These are phyloP conservation scores for Polydrusus cervinus DNA, from an alignment of 2,888 invertebrate genomes.

Conservation along the genomic window DNA sequence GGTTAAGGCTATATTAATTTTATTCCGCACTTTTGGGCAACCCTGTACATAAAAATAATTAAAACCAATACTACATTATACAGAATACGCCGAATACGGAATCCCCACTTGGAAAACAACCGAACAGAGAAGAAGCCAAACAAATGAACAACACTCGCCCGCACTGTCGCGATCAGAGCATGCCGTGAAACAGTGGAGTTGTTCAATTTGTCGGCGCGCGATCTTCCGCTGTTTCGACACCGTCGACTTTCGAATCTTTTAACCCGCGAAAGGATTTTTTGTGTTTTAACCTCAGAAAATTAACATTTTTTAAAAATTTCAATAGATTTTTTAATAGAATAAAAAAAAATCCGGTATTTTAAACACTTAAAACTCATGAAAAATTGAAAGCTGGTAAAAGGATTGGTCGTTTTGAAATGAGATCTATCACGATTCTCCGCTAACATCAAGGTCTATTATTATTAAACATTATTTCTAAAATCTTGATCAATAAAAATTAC, in stretches of 20 bases:
- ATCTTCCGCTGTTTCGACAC: background rate
- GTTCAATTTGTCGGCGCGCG: conserved; percentile 21
- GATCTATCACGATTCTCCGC: background rate
- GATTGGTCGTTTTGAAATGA: background rate
- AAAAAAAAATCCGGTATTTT: too few species aligned
- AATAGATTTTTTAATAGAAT: too few species aligned
- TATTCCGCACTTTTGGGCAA: too few species aligned
- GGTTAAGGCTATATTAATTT: too few species aligned
- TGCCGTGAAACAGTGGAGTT: conserved; percentile 27
- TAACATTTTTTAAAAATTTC: too few species aligned
- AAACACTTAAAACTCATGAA: too few species aligned
- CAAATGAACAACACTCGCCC: conserved; percentile 24
- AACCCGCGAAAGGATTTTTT: background rate
- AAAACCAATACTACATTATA: background rate
- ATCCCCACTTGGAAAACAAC: conserved; percentile 23
- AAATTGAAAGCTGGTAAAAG: too few species aligned
- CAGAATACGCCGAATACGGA: background rate
- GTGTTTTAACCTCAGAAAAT: background rate
- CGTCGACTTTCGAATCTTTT: background rate
- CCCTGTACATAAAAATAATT: too few species aligned
- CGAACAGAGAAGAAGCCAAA: conserved; percentile 32
- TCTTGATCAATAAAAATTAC: background rate
- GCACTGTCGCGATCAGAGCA: conserved; percentile 30
- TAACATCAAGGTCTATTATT: background rate
- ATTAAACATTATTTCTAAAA: too few species aligned